Base-by-base conservation (phyloP, 2,888 invertebrate genomes). In the Melanostoma mellinum region DNA sequence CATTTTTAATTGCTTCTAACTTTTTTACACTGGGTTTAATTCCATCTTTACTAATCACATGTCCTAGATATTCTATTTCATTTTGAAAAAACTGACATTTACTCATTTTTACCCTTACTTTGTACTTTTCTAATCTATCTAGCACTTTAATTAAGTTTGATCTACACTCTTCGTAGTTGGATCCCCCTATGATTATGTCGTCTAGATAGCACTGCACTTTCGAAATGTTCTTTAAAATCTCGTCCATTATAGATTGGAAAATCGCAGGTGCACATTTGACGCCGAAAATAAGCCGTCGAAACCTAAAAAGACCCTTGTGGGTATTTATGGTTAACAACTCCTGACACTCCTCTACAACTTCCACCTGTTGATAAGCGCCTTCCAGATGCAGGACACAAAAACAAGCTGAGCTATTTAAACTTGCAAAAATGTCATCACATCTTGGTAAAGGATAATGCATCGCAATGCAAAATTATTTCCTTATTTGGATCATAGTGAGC, bases 391-490 rank as follows among this genome's bases (percentile, higher is more conserved):
- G n/a, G n/a, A n/a, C n/a, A n/a, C n/a, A n/a, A n/a, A n/a, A n/a
- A n/a, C n/a, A n/a, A 30, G 32, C 36, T 55, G 1, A 55, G 52
- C 33, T 35, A 33, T 20, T 35, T 35, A 52, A 33, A 52, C 52
- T n/a, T 53, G 10, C 9, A 52, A 61, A 61, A 42, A 76, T 50
- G 6, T 55, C 68, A n/a, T 68, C 60, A 8, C 52, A 32, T 42
- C 50, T 6, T 2, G 61, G 61, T 61, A 89, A 84, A 1, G 87
- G 87, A 69, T 88, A 89, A 65, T 87, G 86, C n/a, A 20, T 88
- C 87, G 8, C n/a, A n/a, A 76, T 75, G 36, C 87, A n/a, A n/a
- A n/a, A n/a, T n/a, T n/a, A n/a, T n/a, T n/a, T n/a, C n/a, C n/a
- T n/a, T n/a, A n/a, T n/a, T n/a, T n/a, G n/a, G n/a, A n/a, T n/a